phyloP scores from a whole-genome alignment of 2,113 vertebrate species.

The Baryphthengus martii region DNA sequence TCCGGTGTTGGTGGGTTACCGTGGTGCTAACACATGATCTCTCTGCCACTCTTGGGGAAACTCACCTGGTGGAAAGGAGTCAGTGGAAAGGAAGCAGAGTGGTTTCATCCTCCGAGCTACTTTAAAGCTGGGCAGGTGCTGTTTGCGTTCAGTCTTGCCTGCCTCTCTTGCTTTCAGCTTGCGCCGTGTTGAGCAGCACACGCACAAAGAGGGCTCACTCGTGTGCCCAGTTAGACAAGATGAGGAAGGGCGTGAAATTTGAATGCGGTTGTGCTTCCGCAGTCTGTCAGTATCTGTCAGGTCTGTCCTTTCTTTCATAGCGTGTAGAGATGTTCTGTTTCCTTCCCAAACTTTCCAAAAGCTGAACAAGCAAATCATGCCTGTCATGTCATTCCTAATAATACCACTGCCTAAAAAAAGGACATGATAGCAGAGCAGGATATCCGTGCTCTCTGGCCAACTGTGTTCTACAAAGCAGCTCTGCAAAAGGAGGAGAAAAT shows the following conservation, averaged over 20 bases:
- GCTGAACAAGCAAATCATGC: conserved; percentile 36
- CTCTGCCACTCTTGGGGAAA: background rate
- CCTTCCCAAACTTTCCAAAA: background rate
- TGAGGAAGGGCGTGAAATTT: background rate
- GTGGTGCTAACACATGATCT: background rate
- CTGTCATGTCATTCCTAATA: conserved; percentile 22
- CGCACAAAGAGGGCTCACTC: background rate
- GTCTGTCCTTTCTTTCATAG: background rate
- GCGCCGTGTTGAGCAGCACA: fast-evolving
- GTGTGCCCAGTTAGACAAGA: background rate
- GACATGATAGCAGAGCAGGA: background rate
- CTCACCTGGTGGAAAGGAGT: background rate
- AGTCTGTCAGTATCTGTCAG: background rate
- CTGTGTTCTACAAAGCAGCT: background rate
- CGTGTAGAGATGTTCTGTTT: background rate
- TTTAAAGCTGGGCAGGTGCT: background rate
- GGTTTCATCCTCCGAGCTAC: background rate
- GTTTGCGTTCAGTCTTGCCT: background rate
- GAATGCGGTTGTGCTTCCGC: background rate
- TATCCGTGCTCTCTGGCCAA: background rate
- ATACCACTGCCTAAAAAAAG: background rate
- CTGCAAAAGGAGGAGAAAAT: background rate
- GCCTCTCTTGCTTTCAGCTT: background rate
- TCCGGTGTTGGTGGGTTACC: background rate
- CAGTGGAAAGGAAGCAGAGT: background rate